phyloP scores from a whole-genome alignment of 2,113 vertebrate species.

The Tragelaphus imberbis region DNA sequence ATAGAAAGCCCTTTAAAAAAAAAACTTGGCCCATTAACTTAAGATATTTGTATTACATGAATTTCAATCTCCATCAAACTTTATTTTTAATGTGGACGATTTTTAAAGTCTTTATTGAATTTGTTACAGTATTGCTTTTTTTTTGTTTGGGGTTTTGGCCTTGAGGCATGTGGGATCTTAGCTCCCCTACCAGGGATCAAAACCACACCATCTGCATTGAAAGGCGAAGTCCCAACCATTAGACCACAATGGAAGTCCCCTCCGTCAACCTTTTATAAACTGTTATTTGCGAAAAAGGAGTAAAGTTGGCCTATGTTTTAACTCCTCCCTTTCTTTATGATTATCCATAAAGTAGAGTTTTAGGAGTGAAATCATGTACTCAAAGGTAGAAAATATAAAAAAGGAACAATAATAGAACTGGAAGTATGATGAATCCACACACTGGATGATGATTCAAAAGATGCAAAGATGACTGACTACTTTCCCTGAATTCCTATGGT shows the following conservation, averaged over 20 bases:
- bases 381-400: neutral
- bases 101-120: neutral
- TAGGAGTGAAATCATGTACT: neutral
- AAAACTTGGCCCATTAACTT: neutral
- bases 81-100: neutral
- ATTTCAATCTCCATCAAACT: neutral
- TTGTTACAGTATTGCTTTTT: neutral
- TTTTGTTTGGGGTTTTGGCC: neutral
- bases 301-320: neutral
- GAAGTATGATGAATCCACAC: neutral
- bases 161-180: neutral
- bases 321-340: neutral
- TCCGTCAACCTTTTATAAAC: neutral
- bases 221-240: neutral
- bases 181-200: neutral
- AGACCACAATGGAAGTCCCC: neutral
- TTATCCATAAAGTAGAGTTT: neutral
- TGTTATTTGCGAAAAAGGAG: neutral
- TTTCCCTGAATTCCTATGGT: neutral
- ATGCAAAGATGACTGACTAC: neutral
- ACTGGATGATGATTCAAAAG: neutral
- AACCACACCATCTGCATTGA: neutral
- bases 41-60: neutral
- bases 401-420: neutral
- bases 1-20: neutral